Conservation (phyloP, 2,797 vertebrate genomes). For the Emys orbicularis region DNA sequence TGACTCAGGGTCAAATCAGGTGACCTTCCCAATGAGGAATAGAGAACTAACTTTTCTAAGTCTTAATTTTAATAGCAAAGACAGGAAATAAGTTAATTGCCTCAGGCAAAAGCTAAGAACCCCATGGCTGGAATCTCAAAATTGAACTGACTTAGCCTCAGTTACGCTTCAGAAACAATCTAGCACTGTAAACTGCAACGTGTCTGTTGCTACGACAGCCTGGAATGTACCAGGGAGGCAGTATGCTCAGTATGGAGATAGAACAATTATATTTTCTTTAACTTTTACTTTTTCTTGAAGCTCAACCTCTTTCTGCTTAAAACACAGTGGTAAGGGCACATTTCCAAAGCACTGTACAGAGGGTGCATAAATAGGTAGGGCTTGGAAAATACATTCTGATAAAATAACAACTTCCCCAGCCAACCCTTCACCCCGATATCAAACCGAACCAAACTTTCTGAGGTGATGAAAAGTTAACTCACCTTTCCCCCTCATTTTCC, state of each 20-base stretch:
- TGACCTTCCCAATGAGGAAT: not conserved
- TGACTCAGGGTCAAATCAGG: not conserved
- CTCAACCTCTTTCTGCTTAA: not conserved
- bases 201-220: not conserved
- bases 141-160: not conserved
- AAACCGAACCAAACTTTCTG: not conserved
- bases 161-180: not conserved
- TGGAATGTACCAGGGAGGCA: not conserved
- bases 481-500: not conserved
- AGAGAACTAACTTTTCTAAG: not conserved
- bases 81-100: not conserved
- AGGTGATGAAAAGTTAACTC: not conserved
- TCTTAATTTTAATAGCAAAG: not conserved
- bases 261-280: not conserved
- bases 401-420: not conserved
- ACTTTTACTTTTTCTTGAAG: not conserved
- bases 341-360: not conserved
- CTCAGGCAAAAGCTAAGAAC: not conserved
- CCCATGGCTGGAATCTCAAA: not conserved
- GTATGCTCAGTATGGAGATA: not conserved
- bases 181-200: not conserved
- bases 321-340: not conserved
- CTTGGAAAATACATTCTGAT: not conserved
- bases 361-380: not conserved
- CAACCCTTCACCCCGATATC: not conserved